Percentiles rank a stretch among this genome's conserved stretches.
phyloP scores from a whole-genome alignment of 2,113 vertebrate genomes.

The Aldabrachelys gigantea region DNA sequence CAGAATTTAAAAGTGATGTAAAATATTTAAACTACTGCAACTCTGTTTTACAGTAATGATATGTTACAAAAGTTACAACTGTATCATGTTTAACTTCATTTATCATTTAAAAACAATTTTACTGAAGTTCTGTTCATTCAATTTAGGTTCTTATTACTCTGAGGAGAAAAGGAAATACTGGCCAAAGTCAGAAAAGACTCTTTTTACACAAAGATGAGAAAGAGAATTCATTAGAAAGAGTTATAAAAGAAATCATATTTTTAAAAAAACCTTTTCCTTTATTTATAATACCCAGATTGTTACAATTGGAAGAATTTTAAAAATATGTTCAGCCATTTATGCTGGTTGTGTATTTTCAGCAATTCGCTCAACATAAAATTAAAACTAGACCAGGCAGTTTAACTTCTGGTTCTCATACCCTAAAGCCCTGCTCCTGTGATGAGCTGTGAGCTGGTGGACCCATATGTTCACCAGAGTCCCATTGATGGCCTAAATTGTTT shows the following conservation, averaged over 20 bases:
- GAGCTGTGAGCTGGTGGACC: neutral
- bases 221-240: neutral
- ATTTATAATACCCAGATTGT: neutral
- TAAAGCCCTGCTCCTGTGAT: neutral
- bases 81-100: too few relatives aligned
- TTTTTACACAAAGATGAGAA: neutral
- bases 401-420: neutral
- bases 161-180: neutral
- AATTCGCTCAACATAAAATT: neutral
- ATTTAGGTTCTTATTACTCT: neutral
- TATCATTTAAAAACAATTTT: neutral
- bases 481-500: neutral
- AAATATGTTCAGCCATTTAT: neutral
- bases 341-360: neutral
- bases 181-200: neutral
- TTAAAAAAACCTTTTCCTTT: neutral
- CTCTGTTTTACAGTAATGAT: neutral
- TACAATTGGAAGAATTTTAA: neutral
- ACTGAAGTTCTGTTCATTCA: neutral
- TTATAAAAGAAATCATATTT: neutral
- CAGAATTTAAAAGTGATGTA: neutral
- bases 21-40: neutral
- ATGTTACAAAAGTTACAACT: neutral
- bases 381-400: neutral
- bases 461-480: neutral